Conservation (phyloP, 2,113 vertebrate genomes). For the Alligator sinensis region DNA sequence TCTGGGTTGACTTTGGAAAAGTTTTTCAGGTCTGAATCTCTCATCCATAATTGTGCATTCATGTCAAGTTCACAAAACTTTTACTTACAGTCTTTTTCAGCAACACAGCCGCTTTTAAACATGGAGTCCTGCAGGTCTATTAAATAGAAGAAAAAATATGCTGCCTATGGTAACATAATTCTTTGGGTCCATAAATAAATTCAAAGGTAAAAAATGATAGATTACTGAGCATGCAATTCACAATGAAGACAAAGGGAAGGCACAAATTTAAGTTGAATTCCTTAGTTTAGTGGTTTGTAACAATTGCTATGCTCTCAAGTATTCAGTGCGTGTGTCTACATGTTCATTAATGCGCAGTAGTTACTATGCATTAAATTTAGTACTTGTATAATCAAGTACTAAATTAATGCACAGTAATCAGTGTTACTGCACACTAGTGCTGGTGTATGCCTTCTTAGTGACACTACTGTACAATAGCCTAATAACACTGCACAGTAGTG, state of each 20-base stretch:
- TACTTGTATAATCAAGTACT: no score
- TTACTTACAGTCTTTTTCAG: neutral
- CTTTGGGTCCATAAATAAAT: neutral
- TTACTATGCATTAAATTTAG: no score
- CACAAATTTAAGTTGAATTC: neutral
- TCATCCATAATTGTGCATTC: neutral
- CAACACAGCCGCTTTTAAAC: neutral
- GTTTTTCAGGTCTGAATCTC: neutral
- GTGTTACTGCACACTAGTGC: no score
- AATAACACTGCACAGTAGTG: no score
- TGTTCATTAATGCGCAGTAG: no score
- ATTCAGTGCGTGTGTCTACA: no score
- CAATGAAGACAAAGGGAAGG: conserved; percentile 12
- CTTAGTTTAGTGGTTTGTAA: neutral
- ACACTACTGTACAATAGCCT: neutral
- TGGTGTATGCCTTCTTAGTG: neutral
- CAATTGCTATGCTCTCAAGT: neutral
- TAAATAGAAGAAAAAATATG: neutral
- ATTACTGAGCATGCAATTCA: neutral
- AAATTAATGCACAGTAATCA: no score
- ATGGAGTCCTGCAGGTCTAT: neutral
- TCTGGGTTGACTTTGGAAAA: conserved; percentile 16
- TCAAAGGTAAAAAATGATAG: conserved; percentile 26
- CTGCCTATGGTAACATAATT: neutral
- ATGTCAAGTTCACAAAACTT: neutral